phyloP scores from a whole-genome alignment of 2,113 vertebrate species.

The Leptobrachium ailaonicum region DNA sequence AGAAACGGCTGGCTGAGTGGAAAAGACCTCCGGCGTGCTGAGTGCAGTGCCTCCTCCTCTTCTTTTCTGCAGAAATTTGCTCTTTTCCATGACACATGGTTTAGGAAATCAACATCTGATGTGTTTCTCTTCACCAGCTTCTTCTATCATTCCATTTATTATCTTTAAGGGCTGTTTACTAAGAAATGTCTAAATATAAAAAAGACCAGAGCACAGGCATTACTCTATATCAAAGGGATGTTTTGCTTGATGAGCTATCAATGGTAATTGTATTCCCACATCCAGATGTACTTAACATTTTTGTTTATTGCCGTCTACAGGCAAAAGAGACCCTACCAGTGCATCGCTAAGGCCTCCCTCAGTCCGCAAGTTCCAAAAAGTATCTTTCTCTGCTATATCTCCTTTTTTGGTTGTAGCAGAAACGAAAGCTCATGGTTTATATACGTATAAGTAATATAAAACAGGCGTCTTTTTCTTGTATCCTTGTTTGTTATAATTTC shows the following conservation, averaged over 20 bases:
- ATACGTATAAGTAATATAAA: too few relatives aligned
- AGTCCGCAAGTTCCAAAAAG: not conserved
- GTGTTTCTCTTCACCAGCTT: not conserved
- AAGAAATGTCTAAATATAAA: conserved; percentile 1
- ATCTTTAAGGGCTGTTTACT: not conserved
- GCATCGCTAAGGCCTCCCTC: not conserved
- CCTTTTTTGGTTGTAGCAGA: conserved; percentile 18
- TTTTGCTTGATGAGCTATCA: not conserved
- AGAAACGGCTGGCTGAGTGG: too few relatives aligned
- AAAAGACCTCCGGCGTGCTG: too few relatives aligned
- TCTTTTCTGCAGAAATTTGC: not conserved
- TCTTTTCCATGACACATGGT: not conserved
- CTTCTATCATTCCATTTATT: not conserved
- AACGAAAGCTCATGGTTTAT: too few relatives aligned
- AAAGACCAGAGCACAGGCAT: not conserved
- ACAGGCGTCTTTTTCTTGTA: too few relatives aligned
- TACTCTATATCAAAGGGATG: conserved; percentile 1
- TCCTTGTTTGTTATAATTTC: too few relatives aligned
- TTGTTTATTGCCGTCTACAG: conserved; percentile 7
- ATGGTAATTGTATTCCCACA: conserved; percentile 12
- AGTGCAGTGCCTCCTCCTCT: too few relatives aligned
- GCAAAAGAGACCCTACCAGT: not conserved
- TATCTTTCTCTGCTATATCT: not conserved
- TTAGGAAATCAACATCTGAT: not conserved
- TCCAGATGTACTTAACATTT: not conserved